A percentile compares a stretch with the other conserved stretches of the same genome.
These are phyloP conservation scores for Gavialis gangeticus DNA, from an alignment of 2,113 vertebrate species.

Conservation along the genomic window DNA sequence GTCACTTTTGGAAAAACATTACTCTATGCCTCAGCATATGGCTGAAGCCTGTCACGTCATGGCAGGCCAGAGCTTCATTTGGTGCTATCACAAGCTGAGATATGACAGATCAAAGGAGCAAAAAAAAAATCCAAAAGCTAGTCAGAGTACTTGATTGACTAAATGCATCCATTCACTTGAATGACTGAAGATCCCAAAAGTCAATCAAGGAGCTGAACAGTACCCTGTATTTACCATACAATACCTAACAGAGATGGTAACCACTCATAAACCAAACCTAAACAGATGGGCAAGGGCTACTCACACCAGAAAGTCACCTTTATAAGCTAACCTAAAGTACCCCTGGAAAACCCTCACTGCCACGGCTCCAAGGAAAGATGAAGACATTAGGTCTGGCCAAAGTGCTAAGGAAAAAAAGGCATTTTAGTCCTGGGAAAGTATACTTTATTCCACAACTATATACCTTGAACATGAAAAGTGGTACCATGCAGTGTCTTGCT, in stretches of 20 bases:
- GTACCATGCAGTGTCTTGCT: neutral
- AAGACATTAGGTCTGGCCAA: neutral
- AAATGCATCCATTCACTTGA: neutral
- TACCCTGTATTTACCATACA: neutral
- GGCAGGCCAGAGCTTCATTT: neutral
- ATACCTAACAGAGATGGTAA: neutral
- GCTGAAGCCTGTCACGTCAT: neutral
- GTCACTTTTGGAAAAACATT: neutral
- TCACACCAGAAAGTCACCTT: fast-evolving
- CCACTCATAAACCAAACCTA: neutral
- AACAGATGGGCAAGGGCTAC: constrained; percentile 1
- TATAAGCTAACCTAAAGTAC: constrained; percentile 54
- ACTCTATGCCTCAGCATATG: neutral
- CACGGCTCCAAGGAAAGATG: neutral
- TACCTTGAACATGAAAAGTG: neutral
- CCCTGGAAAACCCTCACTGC: neutral
- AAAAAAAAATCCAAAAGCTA: neutral
- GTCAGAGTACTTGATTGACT: neutral
- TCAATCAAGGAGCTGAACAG: neutral
- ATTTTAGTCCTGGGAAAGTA: neutral
- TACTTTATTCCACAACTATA: constrained; percentile 27
- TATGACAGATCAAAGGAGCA: neutral
- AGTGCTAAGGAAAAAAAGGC: constrained; percentile 48
- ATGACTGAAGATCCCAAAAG: neutral
- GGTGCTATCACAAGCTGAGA: neutral